Percentiles rank a stretch among this genome's conserved stretches.
phyloP scores from a whole-genome alignment of 1,140 invertebrate species.

The Homarus americanus region DNA sequence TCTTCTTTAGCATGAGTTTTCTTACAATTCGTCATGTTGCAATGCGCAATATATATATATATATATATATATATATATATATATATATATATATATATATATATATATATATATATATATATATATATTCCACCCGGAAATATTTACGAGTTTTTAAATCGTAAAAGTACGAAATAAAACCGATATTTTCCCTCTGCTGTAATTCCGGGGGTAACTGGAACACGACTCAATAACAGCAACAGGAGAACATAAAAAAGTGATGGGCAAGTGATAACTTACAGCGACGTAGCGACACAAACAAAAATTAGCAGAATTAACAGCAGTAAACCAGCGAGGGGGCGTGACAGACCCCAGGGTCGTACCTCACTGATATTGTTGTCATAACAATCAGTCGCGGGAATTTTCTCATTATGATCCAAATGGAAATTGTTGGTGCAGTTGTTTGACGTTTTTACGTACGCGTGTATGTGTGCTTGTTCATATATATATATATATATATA shows the following conservation, averaged over 20 bases:
- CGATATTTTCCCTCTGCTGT: background rate
- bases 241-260: background rate
- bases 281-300: background rate
- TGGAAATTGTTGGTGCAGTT: slow-evolving; percentile 2
- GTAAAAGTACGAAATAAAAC: too few relatives aligned
- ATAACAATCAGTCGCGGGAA: background rate
- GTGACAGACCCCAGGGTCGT: background rate
- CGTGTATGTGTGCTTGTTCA: background rate
- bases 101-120: background rate
- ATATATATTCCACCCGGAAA: background rate
- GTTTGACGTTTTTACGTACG: background rate
- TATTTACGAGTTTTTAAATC: background rate
- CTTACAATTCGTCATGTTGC: too few relatives aligned
- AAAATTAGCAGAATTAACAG: background rate
- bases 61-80: background rate
- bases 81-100: background rate
- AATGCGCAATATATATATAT: background rate
- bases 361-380: background rate
- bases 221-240: background rate
- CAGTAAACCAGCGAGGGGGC: background rate
- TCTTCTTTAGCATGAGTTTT: background rate
- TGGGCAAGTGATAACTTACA: background rate
- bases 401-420: slow-evolving; percentile 3
- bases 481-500: background rate
- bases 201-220: background rate